These are phyloP conservation scores for Drosophila setifemur DNA, from an alignment of 1,140 invertebrate genomes.

Conservation along the genomic window DNA sequence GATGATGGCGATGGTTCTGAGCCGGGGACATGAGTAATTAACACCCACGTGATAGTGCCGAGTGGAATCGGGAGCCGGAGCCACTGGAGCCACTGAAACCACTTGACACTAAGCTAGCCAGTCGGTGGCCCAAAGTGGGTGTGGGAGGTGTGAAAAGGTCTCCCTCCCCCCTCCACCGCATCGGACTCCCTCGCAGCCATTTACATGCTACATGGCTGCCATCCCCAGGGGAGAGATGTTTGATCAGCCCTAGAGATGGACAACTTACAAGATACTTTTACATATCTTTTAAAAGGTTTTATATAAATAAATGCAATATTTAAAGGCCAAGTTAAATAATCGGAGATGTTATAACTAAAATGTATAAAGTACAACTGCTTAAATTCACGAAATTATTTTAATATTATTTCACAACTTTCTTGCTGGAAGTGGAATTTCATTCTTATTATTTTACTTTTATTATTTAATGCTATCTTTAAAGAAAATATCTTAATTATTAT, in stretches of 20 bases:
- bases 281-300: background rate
- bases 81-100: constrained; percentile 25
- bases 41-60: constrained; percentile 58
- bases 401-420: too few relatives aligned
- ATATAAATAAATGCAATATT: too few relatives aligned
- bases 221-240: constrained; percentile 21
- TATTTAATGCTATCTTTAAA: too few relatives aligned
- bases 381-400: too few relatives aligned
- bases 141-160: constrained; percentile 59
- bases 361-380: too few relatives aligned
- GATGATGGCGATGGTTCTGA: constrained; percentile 28
- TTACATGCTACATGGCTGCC: constrained; percentile 64
- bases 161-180: too few relatives aligned
- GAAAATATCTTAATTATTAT: too few relatives aligned
- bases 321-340: too few relatives aligned
- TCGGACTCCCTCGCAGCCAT: constrained; percentile 27
- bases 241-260: constrained; percentile 35
- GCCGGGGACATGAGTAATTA: constrained; percentile 61
- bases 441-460: too few relatives aligned
- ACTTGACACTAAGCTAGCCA: constrained; percentile 39
- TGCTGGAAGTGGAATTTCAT: too few relatives aligned
- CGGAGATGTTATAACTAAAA: too few relatives aligned
- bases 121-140: constrained; percentile 29
- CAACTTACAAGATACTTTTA: background rate
- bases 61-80: constrained; percentile 5